These are phyloP conservation scores for Zygogramma bicolorata DNA, from an alignment of 2,888 invertebrate genomes.

Conservation along the genomic window DNA sequence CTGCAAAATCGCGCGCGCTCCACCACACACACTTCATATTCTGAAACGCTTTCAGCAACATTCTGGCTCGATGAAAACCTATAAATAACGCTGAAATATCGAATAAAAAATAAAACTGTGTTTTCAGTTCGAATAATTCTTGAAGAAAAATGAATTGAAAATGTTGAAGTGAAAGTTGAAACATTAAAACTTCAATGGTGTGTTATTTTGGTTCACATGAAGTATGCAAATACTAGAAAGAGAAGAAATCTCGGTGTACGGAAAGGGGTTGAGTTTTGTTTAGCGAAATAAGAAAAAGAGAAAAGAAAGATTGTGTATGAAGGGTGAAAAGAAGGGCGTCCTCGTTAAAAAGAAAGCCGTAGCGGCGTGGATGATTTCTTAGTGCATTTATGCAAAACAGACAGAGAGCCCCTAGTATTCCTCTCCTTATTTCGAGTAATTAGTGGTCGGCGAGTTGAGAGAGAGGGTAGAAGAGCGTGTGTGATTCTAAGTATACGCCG, in stretches of 20 bases:
- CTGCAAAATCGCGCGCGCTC: slow-evolving; percentile 24
- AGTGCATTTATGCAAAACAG: slow-evolving; percentile 67
- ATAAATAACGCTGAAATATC: slow-evolving; percentile 26
- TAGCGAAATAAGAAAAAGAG: slow-evolving; percentile 57
- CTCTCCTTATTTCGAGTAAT: slow-evolving; percentile 64
- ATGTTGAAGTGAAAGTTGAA: slow-evolving; percentile 12
- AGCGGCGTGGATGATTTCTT: slow-evolving; percentile 59
- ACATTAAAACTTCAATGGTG: slow-evolving; percentile 11
- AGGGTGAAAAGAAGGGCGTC: slow-evolving; percentile 61
- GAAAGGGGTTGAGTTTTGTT: slow-evolving; percentile 50
- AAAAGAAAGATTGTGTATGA: slow-evolving; percentile 53
- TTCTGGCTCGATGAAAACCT: slow-evolving; percentile 8
- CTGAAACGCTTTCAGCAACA: slow-evolving; percentile 23
- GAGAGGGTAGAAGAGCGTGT: slow-evolving; percentile 64
- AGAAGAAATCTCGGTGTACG: slow-evolving; percentile 5
- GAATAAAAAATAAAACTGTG: slow-evolving; percentile 4
- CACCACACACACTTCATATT: slow-evolving; percentile 20
- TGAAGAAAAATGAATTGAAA: not conserved
- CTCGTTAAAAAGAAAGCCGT: slow-evolving; percentile 59
- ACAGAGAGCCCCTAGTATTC: slow-evolving; percentile 52
- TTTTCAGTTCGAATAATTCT: not conserved
- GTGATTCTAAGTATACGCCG: slow-evolving; percentile 68
- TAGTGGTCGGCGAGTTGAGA: slow-evolving; percentile 65
- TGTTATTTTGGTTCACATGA: slow-evolving; percentile 7
- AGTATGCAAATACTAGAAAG: slow-evolving; percentile 13